Base-by-base conservation (phyloP, 1,140 invertebrate genomes). In the Heliothis virescens region DNA sequence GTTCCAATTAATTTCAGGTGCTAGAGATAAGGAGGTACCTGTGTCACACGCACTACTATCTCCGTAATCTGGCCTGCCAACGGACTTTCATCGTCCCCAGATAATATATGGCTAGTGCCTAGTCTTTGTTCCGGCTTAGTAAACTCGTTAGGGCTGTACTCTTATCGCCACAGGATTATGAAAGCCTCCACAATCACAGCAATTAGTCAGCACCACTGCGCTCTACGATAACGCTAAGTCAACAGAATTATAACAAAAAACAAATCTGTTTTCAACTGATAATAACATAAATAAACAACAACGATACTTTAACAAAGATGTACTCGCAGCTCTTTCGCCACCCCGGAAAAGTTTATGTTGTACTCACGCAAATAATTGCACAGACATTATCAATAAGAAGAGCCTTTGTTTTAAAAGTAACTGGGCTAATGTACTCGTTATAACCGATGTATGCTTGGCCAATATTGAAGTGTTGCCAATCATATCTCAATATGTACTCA, bases 81-180 rank as follows among this genome's bases (percentile, higher is more conserved):
- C 63, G 41, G 63, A 67, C 63, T 74, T 60, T 74, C 34, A 48
- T 47, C 57, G 34, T 47, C 11, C 52, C 34, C 57, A 48, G 72
- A 75, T 75, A 62, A 50, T 29, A 50, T 53, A 41, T 41, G 34
- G 9, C 34, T 41, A 41, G 34, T 26, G 16, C 7, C 18, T 7
- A 4, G 63, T 50, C 74, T 79, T 79, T 83, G 75, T 83, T 73
- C 72, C 50, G 21, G 48, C 50, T 13, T 50, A 60, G 62, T 67
- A 60, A 47, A 75, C 41, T 48, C 34, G 15, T 26, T 47, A 12
- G 52, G 41, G 62, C 26, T 15, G 63, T 3, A 3, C 48, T n/a
- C 63, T 84, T 83, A 79, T 83, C 82, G 73, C 34, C 12, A 59
- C n/a, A 15, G 57, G 65, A 83, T 79, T 79, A 79, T 65, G 78